phyloP scores from a whole-genome alignment of 2,888 invertebrate genomes.

The Agonum fuliginosum region DNA sequence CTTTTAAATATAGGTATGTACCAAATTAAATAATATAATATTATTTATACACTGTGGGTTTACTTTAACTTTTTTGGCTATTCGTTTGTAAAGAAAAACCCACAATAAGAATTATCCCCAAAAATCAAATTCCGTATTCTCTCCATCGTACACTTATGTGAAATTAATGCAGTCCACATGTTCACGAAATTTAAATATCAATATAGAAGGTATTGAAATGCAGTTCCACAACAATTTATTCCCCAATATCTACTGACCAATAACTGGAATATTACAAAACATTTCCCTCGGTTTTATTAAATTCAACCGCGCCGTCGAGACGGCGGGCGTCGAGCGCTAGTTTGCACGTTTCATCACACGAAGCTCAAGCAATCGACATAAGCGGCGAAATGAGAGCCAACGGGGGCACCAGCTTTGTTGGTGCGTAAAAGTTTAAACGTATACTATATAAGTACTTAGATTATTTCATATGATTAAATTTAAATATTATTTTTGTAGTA shows the following conservation, averaged over 20 bases:
- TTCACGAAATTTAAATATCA: slow-evolving; percentile 27
- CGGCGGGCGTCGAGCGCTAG: background rate
- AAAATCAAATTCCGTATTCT: background rate
- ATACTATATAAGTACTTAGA: too few relatives aligned
- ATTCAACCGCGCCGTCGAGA: slow-evolving; percentile 10
- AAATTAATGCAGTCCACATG: slow-evolving; percentile 5
- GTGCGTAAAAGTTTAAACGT: too few relatives aligned
- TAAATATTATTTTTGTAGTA: too few relatives aligned
- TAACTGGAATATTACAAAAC: slow-evolving; percentile 54
- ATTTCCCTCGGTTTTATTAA: slow-evolving; percentile 53
- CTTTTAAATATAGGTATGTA: too few relatives aligned
- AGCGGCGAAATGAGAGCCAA: too few relatives aligned
- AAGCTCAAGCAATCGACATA: background rate
- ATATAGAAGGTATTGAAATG: slow-evolving; percentile 13
- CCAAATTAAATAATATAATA: too few relatives aligned
- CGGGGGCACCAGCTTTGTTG: too few relatives aligned
- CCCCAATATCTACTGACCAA: slow-evolving; percentile 33
- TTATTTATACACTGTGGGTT: too few relatives aligned
- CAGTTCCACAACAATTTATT: slow-evolving; percentile 18
- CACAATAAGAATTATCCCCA: background rate
- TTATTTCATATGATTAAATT: too few relatives aligned
- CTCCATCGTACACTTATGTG: background rate
- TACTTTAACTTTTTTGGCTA: too few relatives aligned
- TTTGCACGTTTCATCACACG: slow-evolving; percentile 13
- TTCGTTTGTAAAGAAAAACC: too few relatives aligned